Evolutionary conservation across 2,888 invertebrate species (phyloP).

Genomic region (Trachelus stipa): DNA sequence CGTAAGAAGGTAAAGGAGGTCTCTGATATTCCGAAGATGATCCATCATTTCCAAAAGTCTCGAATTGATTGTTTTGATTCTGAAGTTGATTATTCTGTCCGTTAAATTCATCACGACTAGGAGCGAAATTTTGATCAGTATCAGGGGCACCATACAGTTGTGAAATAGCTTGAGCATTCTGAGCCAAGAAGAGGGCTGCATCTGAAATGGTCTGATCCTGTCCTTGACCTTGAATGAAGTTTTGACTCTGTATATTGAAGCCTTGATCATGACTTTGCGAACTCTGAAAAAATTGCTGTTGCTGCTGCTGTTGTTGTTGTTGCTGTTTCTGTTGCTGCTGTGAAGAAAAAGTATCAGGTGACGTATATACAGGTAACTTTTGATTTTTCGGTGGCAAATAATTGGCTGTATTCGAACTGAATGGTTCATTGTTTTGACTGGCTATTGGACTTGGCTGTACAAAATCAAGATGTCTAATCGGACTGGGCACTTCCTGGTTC

Average conservation of each 20-base stretch:
- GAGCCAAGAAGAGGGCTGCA: constrained; percentile 53
- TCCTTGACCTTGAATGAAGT: constrained; percentile 29
- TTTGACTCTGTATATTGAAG: constrained; percentile 28
- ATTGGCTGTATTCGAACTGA: constrained; percentile 54
- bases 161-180: constrained; percentile 61
- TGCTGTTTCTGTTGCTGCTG: constrained; percentile 8
- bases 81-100: constrained; percentile 38
- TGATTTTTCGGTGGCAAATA: constrained; percentile 63
- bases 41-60: constrained; percentile 17
- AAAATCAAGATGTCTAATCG: constrained; percentile 48
- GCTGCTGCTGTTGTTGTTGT: constrained; percentile 21
- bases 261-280: constrained; percentile 15
- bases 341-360: constrained; percentile 27
- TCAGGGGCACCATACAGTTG: constrained; percentile 57
- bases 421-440: constrained; percentile 58
- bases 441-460: constrained; percentile 53
- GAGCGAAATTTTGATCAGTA: constrained; percentile 53
- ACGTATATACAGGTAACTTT: constrained; percentile 45
- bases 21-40: constrained; percentile 16
- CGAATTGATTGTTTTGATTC: constrained; percentile 28
- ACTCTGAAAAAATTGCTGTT: constrained; percentile 17
- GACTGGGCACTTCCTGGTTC: constrained; percentile 47
- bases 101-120: constrained; percentile 34
- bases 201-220: constrained; percentile 55
- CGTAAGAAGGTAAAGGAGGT: constrained; percentile 49